Percentiles rank a stretch among this genome's conserved stretches.
Evolutionary conservation across 2,113 vertebrate genomes (phyloP).

Genomic region (Speoplatyrhinus poulsoni): DNA sequence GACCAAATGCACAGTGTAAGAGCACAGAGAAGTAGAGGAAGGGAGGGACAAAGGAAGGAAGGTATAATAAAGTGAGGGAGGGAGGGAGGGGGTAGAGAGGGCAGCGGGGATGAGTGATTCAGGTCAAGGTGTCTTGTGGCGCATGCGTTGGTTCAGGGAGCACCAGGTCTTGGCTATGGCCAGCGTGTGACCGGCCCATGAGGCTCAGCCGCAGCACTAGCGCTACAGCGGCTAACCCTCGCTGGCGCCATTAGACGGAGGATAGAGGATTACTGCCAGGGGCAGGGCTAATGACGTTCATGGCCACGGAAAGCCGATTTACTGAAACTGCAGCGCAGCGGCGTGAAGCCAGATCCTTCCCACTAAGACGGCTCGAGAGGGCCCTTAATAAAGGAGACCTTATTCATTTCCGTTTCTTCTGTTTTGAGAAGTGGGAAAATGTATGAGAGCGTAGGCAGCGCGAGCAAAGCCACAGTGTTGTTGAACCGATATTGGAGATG

Average conservation of each 20-base stretch:
- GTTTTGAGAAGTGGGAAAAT: slow-evolving; percentile 42
- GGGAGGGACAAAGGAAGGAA: background rate
- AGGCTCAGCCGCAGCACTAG: slow-evolving; percentile 31
- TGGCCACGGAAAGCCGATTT: slow-evolving; percentile 76
- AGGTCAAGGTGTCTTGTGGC: slow-evolving; percentile 8
- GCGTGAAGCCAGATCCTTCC: slow-evolving; percentile 73
- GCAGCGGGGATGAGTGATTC: background rate
- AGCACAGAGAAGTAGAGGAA: slow-evolving; percentile 17
- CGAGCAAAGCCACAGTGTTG: slow-evolving; percentile 2
- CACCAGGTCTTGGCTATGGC: slow-evolving; percentile 27
- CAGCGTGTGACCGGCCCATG: background rate
- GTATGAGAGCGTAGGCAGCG: slow-evolving; percentile 5
- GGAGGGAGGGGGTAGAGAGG: background rate
- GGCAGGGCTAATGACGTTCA: slow-evolving; percentile 75
- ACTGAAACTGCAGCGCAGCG: slow-evolving; percentile 64
- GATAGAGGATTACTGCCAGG: slow-evolving; percentile 72
- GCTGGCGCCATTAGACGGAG: slow-evolving; percentile 69
- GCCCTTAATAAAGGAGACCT: slow-evolving; percentile 63
- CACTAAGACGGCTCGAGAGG: slow-evolving; percentile 66
- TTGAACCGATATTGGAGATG: background rate
- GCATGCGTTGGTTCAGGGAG: slow-evolving; percentile 18
- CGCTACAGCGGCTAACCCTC: slow-evolving; percentile 55
- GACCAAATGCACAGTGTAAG: too few relatives aligned
- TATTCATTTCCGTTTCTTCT: slow-evolving; percentile 38
- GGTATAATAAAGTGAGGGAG: slow-evolving; percentile 9